These are phyloP conservation scores for Hystrix cristata DNA, from an alignment of 2,113 vertebrate genomes.

Conservation along the genomic window DNA sequence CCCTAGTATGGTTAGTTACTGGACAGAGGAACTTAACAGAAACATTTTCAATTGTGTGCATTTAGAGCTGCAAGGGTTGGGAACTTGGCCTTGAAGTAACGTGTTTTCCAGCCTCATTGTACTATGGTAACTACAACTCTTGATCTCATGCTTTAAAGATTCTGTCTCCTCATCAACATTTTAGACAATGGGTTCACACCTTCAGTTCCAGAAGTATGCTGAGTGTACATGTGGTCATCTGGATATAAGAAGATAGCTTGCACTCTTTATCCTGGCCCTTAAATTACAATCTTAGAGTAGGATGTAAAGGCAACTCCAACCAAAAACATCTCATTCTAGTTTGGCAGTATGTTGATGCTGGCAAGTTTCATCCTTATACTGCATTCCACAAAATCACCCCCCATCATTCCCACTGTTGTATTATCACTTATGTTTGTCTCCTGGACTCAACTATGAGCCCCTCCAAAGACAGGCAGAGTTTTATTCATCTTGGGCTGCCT, in stretches of 20 bases:
- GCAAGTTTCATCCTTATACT: not conserved
- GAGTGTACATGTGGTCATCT: not conserved
- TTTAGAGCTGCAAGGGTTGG: not conserved
- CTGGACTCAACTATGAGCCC: not conserved
- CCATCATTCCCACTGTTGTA: not conserved
- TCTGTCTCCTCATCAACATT: not conserved
- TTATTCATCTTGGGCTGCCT: not conserved
- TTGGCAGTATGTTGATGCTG: not conserved
- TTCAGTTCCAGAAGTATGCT: not conserved
- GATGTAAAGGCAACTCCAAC: not conserved
- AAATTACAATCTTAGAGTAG: not conserved
- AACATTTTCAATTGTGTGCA: not conserved
- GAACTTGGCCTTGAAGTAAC: not conserved
- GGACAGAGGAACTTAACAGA: not conserved
- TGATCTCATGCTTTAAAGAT: not conserved
- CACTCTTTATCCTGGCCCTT: not conserved
- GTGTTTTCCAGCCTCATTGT: not conserved
- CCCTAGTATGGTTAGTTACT: slow-evolving; percentile 42
- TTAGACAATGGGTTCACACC: not conserved
- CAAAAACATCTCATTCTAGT: not conserved
- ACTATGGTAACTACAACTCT: not conserved
- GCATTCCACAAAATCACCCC: not conserved
- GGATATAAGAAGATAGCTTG: not conserved
- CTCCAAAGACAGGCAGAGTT: not conserved
- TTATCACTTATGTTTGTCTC: not conserved